Percentiles rank a stretch among this genome's conserved stretches.
phyloP scores from a whole-genome alignment of 2,113 vertebrate species.

The Mirza zaza region DNA sequence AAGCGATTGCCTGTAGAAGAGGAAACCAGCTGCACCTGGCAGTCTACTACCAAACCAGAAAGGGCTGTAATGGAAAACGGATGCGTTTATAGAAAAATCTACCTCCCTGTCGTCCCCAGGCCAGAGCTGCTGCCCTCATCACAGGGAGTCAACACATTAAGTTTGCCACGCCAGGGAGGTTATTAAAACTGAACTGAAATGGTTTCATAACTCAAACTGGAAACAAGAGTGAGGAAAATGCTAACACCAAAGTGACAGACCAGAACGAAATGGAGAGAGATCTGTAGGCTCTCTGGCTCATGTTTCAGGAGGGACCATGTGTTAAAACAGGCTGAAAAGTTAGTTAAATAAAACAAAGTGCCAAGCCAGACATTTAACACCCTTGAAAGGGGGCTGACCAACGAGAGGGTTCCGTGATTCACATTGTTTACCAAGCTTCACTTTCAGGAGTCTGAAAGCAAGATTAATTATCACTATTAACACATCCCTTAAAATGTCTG shows the following conservation, averaged over 20 bases:
- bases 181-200: slow-evolving; percentile 78
- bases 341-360: slow-evolving; percentile 71
- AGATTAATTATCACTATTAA: slow-evolving; percentile 9
- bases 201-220: slow-evolving; percentile 78
- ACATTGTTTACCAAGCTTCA: slow-evolving; percentile 22
- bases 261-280: slow-evolving; percentile 63
- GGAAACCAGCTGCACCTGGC: slow-evolving; percentile 75
- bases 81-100: slow-evolving; percentile 63
- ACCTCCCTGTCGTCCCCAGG: not conserved
- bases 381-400: slow-evolving; percentile 36
- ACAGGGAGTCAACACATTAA: slow-evolving; percentile 66
- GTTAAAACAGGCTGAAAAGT: slow-evolving; percentile 73
- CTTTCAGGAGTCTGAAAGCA: slow-evolving; percentile 37
- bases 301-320: slow-evolving; percentile 68
- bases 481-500: not conserved
- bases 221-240: slow-evolving; percentile 77
- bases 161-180: slow-evolving; percentile 75
- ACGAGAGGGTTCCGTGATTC: not conserved
- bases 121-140: slow-evolving; percentile 58
- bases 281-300: slow-evolving; percentile 50
- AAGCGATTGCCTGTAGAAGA: slow-evolving; percentile 53
- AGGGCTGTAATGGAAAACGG: slow-evolving; percentile 71
- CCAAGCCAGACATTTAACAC: slow-evolving; percentile 73
- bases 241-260: slow-evolving; percentile 71
- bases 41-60: slow-evolving; percentile 60